Base-by-base conservation (phyloP, 1,140 invertebrate genomes). In the Callitettix versicolor region DNA sequence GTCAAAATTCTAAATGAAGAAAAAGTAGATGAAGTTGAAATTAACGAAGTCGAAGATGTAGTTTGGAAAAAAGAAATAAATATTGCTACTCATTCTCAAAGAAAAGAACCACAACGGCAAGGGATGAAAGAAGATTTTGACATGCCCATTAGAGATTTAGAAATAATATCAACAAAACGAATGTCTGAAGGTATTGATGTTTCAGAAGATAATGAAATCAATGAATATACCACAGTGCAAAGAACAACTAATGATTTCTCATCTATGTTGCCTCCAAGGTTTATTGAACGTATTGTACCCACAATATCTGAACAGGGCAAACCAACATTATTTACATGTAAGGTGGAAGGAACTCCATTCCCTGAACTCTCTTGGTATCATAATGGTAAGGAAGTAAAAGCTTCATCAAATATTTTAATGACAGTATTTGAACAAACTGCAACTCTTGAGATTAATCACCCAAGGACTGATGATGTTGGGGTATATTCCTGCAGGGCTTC, bases 401-500 rank as follows among this genome's bases (percentile, higher is more conserved):
- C 73, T 22, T 78, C 69, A 40, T 80, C 84, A 60, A 77, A 81
- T 26, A 77, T 82, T 59, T 70, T 71, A 22, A 79, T 84, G 62
- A 76, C 71, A 43, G 66, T 77, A 30, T 66, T 73, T 34, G 76
- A 82, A 61, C 76, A 79, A 50, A 76, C 77, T n/a, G 78, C 79
- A 9, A 76, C 74, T 11, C 70, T 91, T 46, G 79, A 81, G 62
- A 82, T 91, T 56, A 67, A 69, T 17, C 73, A 78, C 43, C 75
- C 83, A 1, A 73, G 76, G 40, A 73, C 79, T 41, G 76, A 82
- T 60, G 85, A 91, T 70, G 77, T 79, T 56, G 89, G 85, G 21
- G 79, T 86, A 57, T 90, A 91, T 70, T 82, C 84, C 9, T 88
- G 85, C 66, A 79, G 78, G 66, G 86, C 86, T 6, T 77, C 79